Evolutionary conservation across 2,888 invertebrate species (phyloP), one percentile per base, ranked within the genome.

Genomic region (Drosophila neonasuta): DNA sequence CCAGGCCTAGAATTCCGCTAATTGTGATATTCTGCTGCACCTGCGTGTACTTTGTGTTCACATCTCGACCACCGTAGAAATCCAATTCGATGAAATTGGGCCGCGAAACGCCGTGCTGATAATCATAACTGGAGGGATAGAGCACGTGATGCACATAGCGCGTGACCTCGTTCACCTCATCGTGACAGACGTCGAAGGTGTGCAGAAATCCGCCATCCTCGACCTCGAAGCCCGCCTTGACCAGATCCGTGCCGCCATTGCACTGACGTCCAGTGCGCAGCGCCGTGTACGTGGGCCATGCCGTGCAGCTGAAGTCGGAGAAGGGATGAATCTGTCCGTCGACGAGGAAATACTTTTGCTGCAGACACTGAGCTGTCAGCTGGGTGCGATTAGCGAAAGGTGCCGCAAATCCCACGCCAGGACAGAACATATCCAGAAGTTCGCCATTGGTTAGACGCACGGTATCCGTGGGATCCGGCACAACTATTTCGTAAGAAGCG

Each of bases 161-260:
- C 0, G 91, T 92, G 5, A 73, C 86, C 51, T 90, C 90, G 6
- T 75, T 86, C 10, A 68, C 36, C 41, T 91, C 89, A 62, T 92
- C 87, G 15, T 91, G 90, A 36, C 92, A 92, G 0, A 92, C 78
- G 15, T 91, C 90, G 52, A 90, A 87, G 9, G 89, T 81, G 9
- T 86, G 83, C 15, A 92, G 44, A 44, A 92, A 91, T 1, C 80
- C 76, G 3, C 76, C 82, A n/a, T 79, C 71, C 0, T 88, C 71
- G n/a, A 83, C 5, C 10, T 83, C 65, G 56, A 91, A 92, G 7
- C 92, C 92, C 17, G 92, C 88, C 65, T 91, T 89, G 2, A 91
- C 79, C 1, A 88, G 64, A 58, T 85, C 87, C 0, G 89, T 86
- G 46, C 88, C 87, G 1, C 80, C 86, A 34, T 87, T 86, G 56